Percentiles rank a stretch among this genome's conserved stretches.
Conservation (phyloP, 1,140 invertebrate genomes). For the Melitaea cinxia region DNA sequence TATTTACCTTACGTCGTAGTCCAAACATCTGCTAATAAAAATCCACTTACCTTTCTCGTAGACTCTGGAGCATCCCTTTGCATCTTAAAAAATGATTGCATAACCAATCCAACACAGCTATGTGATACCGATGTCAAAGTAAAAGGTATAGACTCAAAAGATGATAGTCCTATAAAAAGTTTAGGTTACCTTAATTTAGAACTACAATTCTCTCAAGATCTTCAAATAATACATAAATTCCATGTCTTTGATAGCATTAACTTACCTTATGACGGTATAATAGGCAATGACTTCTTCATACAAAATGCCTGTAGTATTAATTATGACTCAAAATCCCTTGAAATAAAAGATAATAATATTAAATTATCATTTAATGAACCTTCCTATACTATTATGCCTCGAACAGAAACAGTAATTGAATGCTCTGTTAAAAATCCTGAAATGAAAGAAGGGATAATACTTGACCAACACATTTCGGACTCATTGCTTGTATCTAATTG, state of each 20-base stretch:
- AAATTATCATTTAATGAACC: conserved; percentile 27
- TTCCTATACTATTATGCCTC: conserved; percentile 28
- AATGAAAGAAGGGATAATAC: conserved; percentile 18
- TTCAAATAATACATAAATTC: no score
- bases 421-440: conserved; percentile 32
- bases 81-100: conserved; percentile 14
- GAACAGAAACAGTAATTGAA: conserved; percentile 35
- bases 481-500: conserved; percentile 31
- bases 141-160: not conserved
- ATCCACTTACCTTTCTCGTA: conserved; percentile 24
- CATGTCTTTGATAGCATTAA: no score
- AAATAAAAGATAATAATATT: conserved; percentile 8
- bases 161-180: no score
- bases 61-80: conserved; percentile 25
- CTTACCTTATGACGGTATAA: no score
- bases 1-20: conserved; percentile 25
- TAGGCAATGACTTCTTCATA: no score
- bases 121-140: conserved; percentile 4
- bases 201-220: no score
- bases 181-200: no score
- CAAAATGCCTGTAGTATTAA: no score
- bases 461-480: conserved; percentile 28
- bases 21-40: conserved; percentile 20
- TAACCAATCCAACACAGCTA: not conserved
- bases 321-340: no score